Percentiles rank a stretch among this genome's conserved stretches.
Evolutionary conservation across 2,797 vertebrate species (phyloP).

Genomic region (Iguana delicatissima): DNA sequence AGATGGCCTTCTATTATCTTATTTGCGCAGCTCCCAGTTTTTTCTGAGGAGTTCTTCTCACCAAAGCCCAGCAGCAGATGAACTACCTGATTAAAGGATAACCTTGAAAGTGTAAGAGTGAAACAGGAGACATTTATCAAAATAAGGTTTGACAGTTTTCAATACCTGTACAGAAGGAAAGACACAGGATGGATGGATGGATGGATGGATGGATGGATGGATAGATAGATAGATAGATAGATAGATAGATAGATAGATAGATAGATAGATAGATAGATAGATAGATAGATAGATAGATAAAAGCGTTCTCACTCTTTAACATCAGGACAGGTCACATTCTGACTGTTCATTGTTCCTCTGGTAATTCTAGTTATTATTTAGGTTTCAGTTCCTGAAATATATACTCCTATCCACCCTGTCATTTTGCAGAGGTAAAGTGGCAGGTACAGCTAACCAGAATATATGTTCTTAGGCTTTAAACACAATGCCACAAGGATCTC

Average conservation of each 20-base stretch:
- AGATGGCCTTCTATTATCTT: not conserved
- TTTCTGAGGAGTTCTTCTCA: slow-evolving; percentile 21
- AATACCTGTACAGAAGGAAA: slow-evolving; percentile 31
- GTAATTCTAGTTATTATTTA: not conserved
- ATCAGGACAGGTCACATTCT: not conserved
- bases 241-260: slow-evolving; percentile 14
- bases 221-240: not conserved
- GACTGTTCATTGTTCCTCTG: not conserved
- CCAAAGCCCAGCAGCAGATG: not conserved
- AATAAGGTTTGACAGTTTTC: slow-evolving; percentile 53
- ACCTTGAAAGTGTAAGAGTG: slow-evolving; percentile 40
- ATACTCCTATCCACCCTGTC: not conserved
- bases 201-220: too few relatives aligned
- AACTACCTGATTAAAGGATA: slow-evolving; percentile 48
- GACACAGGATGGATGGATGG: slow-evolving; percentile 12
- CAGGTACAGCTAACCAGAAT: not conserved
- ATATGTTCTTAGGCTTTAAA: slow-evolving; percentile 3
- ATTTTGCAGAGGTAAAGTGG: not conserved
- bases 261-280: slow-evolving; percentile 20
- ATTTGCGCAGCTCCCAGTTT: not conserved
- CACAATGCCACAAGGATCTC: not conserved
- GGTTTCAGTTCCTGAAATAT: not conserved
- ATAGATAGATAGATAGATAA: not conserved
- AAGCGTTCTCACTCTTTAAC: slow-evolving; percentile 1
- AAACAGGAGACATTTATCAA: slow-evolving; percentile 46